phyloP scores from a whole-genome alignment of 2,888 invertebrate genomes.

The Incurvaria masculella region DNA sequence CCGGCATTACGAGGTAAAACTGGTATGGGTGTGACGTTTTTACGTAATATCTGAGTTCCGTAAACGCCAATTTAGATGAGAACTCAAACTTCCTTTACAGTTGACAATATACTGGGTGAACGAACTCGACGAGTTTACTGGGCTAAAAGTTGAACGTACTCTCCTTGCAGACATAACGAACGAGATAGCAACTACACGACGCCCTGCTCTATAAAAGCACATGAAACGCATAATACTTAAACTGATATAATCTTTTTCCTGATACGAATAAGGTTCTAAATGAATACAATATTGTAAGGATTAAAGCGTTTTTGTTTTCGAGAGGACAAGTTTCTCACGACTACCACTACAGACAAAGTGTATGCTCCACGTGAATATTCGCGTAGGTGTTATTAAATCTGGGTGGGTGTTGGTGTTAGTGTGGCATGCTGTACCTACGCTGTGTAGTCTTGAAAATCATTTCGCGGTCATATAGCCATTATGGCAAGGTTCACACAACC shows the following conservation, averaged over 20 bases:
- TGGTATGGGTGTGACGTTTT: too few species aligned
- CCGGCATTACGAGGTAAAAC: too few species aligned
- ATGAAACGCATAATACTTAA: slow-evolving; percentile 28
- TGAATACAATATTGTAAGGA: slow-evolving; percentile 18
- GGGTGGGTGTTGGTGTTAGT: slow-evolving; percentile 31
- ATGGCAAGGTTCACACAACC: slow-evolving; percentile 49
- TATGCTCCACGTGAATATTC: slow-evolving; percentile 24
- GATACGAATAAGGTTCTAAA: slow-evolving; percentile 24
- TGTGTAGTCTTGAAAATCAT: slow-evolving; percentile 57
- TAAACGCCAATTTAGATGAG: too few species aligned
- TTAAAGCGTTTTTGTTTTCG: slow-evolving; percentile 22
- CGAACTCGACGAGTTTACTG: slow-evolving; percentile 56
- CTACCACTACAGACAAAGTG: slow-evolving; percentile 29
- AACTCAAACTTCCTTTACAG: too few species aligned
- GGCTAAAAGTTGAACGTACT: slow-evolving; percentile 59
- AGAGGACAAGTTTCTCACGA: slow-evolving; percentile 47
- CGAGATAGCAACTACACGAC: slow-evolving; percentile 57
- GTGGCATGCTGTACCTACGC: slow-evolving; percentile 38
- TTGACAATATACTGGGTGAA: slow-evolving; percentile 55
- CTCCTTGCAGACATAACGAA: slow-evolving; percentile 57
- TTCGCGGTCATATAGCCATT: slow-evolving; percentile 51
- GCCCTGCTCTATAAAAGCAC: slow-evolving; percentile 23
- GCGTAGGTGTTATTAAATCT: slow-evolving; percentile 34
- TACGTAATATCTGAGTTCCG: too few species aligned
- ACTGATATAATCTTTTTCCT: too few species aligned